Evolutionary conservation across 2,888 invertebrate species (phyloP), one percentile per base, ranked within the genome.

Genomic region (Mimachlamys varia): DNA sequence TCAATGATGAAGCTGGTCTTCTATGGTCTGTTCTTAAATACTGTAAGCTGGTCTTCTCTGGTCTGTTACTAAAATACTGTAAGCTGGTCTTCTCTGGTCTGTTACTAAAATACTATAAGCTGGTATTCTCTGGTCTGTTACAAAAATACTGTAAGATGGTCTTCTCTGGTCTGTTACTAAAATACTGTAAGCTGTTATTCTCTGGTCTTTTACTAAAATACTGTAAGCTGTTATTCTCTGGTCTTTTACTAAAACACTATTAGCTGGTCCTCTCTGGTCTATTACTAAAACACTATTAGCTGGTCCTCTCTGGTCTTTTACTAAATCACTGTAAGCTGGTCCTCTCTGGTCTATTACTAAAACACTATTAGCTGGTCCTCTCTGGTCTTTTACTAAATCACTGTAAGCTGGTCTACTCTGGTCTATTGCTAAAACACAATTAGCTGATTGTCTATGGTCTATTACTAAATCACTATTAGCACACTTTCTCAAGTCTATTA

Each of bases 231-330:
- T 1, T 22, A 5, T 62, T 62, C 22, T 22, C 62, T 22, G 22
- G 22, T 62, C 62, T 58, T 22, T 58, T 58, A n/a, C 58, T 58
- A 58, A 53, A 58, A n/a, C 76, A 76, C 76, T 53, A 76, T 27
- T 12, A 76, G 13, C n/a, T 22, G n/a, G 22, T 0, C 22, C n/a
- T 58, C 22, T 22, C 58, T n/a, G 2, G 22, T 58, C 58, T n/a
- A 19, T 58, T 19, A n/a, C 58, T 58, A 22, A 58, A 58, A n/a
- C 58, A 22, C 19, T 58, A 58, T 22, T 22, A n/a, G n/a, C 53
- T 53, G 53, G 44, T 3, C 7, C 7, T 44, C 44, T 44, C 53
- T 12, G 3, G 53, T 53, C 53, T 19, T 12, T 53, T 53, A 53
- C 19, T 53, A 53, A 17, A 53, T 2, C 53, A 53, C 19, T 13